A percentile compares a stretch with the other conserved stretches of the same genome.
phyloP scores from a whole-genome alignment of 2,113 vertebrate species.

The Tragelaphus imberbis region DNA sequence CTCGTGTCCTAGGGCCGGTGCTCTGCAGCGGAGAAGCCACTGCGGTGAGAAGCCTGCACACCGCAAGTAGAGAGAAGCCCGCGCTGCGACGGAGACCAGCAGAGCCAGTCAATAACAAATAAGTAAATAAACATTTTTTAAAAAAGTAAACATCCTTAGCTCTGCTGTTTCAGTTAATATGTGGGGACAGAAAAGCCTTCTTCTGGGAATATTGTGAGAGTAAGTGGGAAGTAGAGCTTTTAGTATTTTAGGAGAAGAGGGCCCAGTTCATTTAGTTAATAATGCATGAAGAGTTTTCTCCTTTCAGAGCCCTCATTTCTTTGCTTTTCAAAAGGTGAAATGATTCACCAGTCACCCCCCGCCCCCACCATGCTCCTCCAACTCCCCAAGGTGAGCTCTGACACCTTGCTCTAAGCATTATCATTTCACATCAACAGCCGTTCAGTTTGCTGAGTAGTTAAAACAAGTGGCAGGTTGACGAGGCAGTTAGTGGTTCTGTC shows the following conservation, averaged over 20 bases:
- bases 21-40: not conserved
- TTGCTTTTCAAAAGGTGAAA: not conserved
- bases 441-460: not conserved
- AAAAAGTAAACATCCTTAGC: not conserved
- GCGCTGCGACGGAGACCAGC: rapidly evolving
- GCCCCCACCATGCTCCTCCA: not conserved
- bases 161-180: not conserved
- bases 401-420: not conserved
- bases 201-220: not conserved
- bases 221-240: not conserved
- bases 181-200: too few species aligned
- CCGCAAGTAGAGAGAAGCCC: not conserved
- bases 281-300: not conserved
- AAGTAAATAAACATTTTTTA: not conserved
- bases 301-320: not conserved
- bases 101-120: not conserved
- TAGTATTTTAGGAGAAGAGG: not conserved
- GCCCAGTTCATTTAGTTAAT: not conserved
- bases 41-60: not conserved
- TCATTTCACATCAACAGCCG: not conserved
- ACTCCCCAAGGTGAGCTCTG: not conserved
- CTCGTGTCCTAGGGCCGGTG: not conserved
- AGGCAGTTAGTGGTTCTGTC: not conserved
- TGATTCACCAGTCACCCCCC: not conserved
- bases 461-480: not conserved